Evolutionary conservation across 1,140 invertebrate genomes (phyloP), one percentile per base, ranked within the genome.

Genomic region (Diachasma alloeum): DNA sequence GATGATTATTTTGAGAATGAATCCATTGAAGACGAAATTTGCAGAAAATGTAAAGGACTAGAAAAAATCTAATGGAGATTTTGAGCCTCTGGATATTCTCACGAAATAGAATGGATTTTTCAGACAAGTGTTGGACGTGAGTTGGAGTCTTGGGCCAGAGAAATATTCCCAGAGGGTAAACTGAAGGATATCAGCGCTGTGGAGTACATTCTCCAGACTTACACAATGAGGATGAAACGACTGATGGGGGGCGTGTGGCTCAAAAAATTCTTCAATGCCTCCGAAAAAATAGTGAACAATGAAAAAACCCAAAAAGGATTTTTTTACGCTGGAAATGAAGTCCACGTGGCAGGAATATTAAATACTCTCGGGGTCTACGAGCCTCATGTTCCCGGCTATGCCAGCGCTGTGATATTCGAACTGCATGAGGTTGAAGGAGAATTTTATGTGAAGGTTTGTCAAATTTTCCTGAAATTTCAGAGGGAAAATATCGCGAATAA

Each of bases 331-430:
- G 92, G 89, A 4, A 94, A 95, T 84, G 94, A 95, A 83, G 92
- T 92, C 72, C 94, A 93, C 39, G 89, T 96, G 1, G 91, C 92
- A 0, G 92, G 91, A 11, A 80, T 95, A 13, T 88, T 95, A 79
- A 88, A 90, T 26, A 91, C 92, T 0, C 83, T 94, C 24, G 90
- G 91, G 6, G 90, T 93, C 0, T 95, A 92, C 83, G 87, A 93
- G 63, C 83, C 89, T 4, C 76, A 78, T 56, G 48, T 78, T 5
- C 79, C 79, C 6, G 67, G 56, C 17, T 80, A 76, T 44, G 17
- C 63, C 1, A 78, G 74, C 46, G 44, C 74, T 5, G 31, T 80
- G 22, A 74, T 76, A 15, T 66, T 80, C 26, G 79, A 80, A 74
- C 42, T 80, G 8, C 76, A 76, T 53, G 39, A 75, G 13, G 17